Conservation (phyloP, 2,888 invertebrate species). For the Acanthosepion pharaonis region DNA sequence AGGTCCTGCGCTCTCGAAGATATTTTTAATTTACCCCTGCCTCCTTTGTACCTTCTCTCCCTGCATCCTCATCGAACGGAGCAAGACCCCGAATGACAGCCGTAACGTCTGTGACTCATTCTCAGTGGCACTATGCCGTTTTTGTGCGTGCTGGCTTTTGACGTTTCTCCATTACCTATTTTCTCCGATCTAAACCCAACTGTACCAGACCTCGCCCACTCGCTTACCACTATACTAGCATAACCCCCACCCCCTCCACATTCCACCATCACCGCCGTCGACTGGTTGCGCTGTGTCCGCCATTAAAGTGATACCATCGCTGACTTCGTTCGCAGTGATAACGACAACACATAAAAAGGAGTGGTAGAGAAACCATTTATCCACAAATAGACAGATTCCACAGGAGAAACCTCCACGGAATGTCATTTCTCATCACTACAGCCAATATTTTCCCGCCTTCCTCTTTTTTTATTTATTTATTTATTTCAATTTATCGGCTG, state of each 20-base stretch:
- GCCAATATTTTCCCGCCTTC: too few species aligned
- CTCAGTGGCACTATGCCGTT: background rate
- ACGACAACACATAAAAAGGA: background rate
- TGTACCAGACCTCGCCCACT: background rate
- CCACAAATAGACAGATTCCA: slow-evolving; percentile 6
- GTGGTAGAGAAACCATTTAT: background rate
- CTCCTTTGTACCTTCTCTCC: background rate
- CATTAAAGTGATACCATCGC: background rate
- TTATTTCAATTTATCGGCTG: too few species aligned
- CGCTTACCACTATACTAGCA: background rate
- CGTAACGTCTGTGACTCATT: background rate
- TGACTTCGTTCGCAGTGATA: background rate
- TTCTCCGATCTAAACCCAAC: background rate
- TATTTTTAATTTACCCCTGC: background rate
- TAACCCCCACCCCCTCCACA: background rate
- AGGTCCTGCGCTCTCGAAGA: background rate
- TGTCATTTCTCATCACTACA: background rate
- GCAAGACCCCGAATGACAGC: background rate
- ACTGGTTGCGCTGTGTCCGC: background rate
- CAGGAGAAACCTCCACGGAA: background rate
- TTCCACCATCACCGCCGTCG: background rate
- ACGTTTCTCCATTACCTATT: background rate
- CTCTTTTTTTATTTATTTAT: too few species aligned
- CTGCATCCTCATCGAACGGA: background rate
- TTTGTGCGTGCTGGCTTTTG: background rate